Evolutionary conservation across 2,113 vertebrate genomes (phyloP), one percentile per base, ranked within the genome.

Genomic region (Cephalopholis sonnerati): DNA sequence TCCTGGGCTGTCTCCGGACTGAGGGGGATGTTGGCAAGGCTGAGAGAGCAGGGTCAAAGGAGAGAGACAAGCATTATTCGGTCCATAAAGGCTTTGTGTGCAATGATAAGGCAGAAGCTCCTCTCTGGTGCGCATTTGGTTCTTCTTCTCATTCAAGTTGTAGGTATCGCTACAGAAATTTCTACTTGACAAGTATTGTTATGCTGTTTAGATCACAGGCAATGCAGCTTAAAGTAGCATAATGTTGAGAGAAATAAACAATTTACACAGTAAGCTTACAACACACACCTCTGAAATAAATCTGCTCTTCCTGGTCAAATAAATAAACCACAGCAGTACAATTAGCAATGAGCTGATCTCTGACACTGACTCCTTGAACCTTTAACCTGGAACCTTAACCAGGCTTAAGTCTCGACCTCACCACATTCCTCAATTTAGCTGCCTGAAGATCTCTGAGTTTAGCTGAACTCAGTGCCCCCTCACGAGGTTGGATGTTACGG

Each of bases 1-100:
- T 99, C 98, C 85, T 98, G 96, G 82, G 98, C 98, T 0, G 98
- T 99, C 96, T 99, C 98, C 0, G 98, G 98, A 69, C 98, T 99
- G 83, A 99, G 91, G 0, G 98, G 98, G 93, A 99, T 99, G 96
- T 99, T 99, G 82, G 98, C 98, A 90, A 99, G 93, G 91, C 98
- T 99, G 0, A 0, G 25, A 48, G 24, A 53, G 57, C 48, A 24
- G 39, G 39, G 58, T 46, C 0, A 77, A 61, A 72, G 16, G 3
- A 41, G 13, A 53, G 36, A 77, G 39, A 41, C 16, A 1, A 4
- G 78, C 22, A 69, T 61, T 20, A 46, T 16, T 48, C 13, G 58
- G 36, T 68, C 24, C 17, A 39, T 18, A 4, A n/a, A 10, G 64
- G 3, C 20, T 20, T 3, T 18, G 44, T 36, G 54, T 54, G 22